Evolutionary conservation across 2,797 vertebrate genomes (phyloP), one percentile per base, ranked within the genome.

Genomic region (Mareca penelope): DNA sequence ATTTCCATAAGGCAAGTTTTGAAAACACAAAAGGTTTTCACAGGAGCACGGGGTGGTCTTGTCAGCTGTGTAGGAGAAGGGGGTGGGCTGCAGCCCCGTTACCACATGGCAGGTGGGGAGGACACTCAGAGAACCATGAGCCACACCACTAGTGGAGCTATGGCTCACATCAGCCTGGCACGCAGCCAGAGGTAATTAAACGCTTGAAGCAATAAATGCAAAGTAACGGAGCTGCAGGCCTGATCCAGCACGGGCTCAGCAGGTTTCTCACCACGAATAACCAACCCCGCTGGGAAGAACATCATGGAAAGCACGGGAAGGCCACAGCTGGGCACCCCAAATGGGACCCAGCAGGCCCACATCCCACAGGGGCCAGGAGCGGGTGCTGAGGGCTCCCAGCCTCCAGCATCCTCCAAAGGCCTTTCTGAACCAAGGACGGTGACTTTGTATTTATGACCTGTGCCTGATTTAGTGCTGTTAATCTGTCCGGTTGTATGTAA

Each of bases 31-130:
- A 26, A 29, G 29, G 10, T 44, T 67, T 67, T n/a, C 37, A 17
- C 0, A 22, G 53, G 46, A 79, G 17, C 46, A 15, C 2, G 5
- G 26, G 33, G 46, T n/a, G 35, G 28, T 31, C 48, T 35, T 57
- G 18, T 12, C 53, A 42, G 48, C 31, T 15, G 22, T 2, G 2
- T 3, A 35, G 28, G 46, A 23, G n/a, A 57, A 33, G 1, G 2
- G 42, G 9, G 28, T 28, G 60, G 57, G 13, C 17, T 68, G 29
- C 64, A 2, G 1, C 67, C 23, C 37, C 0, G 0, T 2, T 37
- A 22, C 35, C 14, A 19, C 0, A 0, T 4, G 8, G 40, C 80
- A 84, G 48, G 18, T 9, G 44, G 39, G 59, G 55, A 72, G 63
- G 24, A 35, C 3, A 7, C 35, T 50, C 31, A 48, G 46, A 53